phyloP scores from a whole-genome alignment of 2,113 vertebrate genomes.

The Steatornis caripensis region DNA sequence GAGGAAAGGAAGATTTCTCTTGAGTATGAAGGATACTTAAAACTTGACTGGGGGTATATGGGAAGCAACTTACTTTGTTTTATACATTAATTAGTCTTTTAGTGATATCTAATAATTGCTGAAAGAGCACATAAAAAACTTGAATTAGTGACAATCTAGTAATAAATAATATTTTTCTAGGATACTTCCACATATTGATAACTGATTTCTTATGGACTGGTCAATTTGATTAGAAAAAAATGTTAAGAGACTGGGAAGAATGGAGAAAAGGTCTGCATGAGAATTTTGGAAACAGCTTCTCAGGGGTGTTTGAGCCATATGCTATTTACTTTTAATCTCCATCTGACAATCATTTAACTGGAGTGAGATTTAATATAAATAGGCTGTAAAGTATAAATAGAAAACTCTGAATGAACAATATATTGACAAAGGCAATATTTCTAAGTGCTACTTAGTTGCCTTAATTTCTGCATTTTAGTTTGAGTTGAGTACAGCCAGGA shows the following conservation, averaged over 20 bases:
- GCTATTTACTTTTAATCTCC: background rate
- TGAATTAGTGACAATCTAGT: background rate
- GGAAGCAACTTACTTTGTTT: background rate
- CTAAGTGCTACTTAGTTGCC: background rate
- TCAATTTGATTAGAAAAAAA: background rate
- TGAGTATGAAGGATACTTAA: background rate
- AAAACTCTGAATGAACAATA: background rate
- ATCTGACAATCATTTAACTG: background rate
- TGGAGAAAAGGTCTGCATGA: background rate
- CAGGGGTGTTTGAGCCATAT: background rate
- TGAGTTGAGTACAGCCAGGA: background rate
- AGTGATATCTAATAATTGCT: background rate
- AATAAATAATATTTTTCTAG: background rate
- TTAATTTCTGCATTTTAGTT: background rate
- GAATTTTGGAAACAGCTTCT: background rate
- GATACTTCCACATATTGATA: background rate
- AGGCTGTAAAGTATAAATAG: background rate
- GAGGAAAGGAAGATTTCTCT: background rate
- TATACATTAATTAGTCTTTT: background rate
- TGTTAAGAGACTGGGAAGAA: background rate
- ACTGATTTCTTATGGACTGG: background rate
- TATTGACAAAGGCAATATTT: background rate
- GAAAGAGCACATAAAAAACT: background rate
- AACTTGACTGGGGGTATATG: background rate
- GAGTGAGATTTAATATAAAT: background rate